Conservation (phyloP, 2,797 vertebrate genomes). For the Podarcis lilfordi region DNA sequence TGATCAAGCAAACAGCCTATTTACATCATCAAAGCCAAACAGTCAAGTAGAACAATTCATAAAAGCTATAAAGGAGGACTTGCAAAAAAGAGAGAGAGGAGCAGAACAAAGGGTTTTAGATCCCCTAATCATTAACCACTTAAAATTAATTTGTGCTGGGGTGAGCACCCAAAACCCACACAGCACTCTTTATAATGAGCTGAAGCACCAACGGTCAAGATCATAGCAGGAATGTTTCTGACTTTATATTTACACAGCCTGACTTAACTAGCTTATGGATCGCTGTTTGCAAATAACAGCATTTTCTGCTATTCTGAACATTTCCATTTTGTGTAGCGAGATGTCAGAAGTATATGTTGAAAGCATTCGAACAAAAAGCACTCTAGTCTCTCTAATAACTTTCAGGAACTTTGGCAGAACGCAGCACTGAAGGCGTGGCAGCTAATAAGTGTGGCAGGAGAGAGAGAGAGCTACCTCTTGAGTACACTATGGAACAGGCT, state of each 20-base stretch:
- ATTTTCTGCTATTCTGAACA: background rate
- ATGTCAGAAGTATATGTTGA: background rate
- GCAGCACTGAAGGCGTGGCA: background rate
- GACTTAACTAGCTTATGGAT: background rate
- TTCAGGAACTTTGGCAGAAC: background rate
- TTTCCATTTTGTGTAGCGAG: background rate
- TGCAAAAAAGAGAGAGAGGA: background rate
- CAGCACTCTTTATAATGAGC: background rate
- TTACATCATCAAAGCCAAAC: conserved; percentile 9
- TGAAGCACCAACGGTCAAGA: background rate
- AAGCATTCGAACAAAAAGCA: background rate
- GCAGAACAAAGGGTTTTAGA: background rate
- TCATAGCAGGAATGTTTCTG: background rate
- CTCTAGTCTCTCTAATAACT: background rate
- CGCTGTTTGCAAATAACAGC: background rate
- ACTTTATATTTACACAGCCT: background rate
- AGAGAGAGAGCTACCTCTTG: background rate
- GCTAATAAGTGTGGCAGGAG: background rate
- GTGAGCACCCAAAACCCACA: background rate
- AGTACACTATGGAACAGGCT: background rate
- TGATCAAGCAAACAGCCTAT: conserved; percentile 1
- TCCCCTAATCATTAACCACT: background rate
- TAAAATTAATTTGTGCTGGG: conserved; percentile 11
- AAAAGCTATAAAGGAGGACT: background rate
- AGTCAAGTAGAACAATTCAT: background rate